phyloP scores from a whole-genome alignment of 2,888 invertebrate genomes.

The Tillus elongatus region DNA sequence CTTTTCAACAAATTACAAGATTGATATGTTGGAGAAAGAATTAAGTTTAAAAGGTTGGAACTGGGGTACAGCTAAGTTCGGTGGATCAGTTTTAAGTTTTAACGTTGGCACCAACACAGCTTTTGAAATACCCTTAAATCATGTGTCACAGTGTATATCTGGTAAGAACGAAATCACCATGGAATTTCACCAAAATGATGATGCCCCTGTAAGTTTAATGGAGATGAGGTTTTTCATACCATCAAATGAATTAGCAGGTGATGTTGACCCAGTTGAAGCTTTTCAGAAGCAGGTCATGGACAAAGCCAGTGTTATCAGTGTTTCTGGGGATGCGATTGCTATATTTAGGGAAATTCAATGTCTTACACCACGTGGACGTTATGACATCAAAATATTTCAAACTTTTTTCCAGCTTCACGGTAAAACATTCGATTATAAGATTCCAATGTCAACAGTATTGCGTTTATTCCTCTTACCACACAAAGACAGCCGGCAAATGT shows the following conservation, averaged over 20 bases:
- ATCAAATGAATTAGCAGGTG: conserved; percentile 74
- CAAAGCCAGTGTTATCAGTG: conserved; percentile 95
- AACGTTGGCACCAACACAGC: conserved; percentile 76
- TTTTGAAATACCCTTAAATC: conserved; percentile 91
- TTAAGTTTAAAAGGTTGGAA: conserved; percentile 97
- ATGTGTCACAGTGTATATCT: conserved; percentile 92
- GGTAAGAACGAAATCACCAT: conserved; percentile 97
- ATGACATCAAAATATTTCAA: conserved; percentile 91
- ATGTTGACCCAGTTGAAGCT: conserved; percentile 89
- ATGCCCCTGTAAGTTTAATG: conserved; percentile 91
- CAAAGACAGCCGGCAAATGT: conserved; percentile 96
- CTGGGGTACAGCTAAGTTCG: conserved; percentile 94
- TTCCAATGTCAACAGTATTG: conserved; percentile 93
- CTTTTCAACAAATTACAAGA: conserved; percentile 71
- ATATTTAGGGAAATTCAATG: conserved; percentile 96
- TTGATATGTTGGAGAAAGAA: conserved; percentile 85
- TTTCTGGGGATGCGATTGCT: conserved; percentile 95
- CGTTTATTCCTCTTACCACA: conserved; percentile 92
- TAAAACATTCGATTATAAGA: conserved; percentile 99
- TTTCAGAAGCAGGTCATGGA: conserved; percentile 95
- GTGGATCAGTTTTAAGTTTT: conserved; percentile 76
- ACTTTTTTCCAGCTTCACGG: conserved; percentile 88
- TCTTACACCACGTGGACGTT: conserved; percentile 95
- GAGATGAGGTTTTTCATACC: conserved; percentile 99
- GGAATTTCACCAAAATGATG: conserved; percentile 98